These are phyloP conservation scores for Fundulus diaphanus DNA, from an alignment of 2,797 vertebrate species.

Conservation along the genomic window DNA sequence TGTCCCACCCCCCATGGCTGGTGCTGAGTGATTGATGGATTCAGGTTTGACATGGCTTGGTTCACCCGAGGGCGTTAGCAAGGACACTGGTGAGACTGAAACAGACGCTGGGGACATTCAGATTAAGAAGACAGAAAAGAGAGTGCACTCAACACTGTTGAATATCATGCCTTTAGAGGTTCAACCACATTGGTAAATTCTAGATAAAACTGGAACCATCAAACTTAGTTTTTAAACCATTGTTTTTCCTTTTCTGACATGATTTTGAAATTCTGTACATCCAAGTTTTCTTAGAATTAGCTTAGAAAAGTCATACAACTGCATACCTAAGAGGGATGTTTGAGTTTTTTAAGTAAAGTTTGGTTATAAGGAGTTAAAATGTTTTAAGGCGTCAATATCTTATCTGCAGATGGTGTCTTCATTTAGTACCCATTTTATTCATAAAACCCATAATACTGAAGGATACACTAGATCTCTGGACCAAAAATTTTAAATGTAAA, in stretches of 20 bases:
- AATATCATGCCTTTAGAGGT: constrained; percentile 32
- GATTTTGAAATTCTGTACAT: background rate
- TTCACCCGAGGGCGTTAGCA: constrained; percentile 70
- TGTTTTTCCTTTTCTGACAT: too few relatives aligned
- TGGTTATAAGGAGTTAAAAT: background rate
- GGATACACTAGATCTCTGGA: background rate
- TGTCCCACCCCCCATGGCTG: constrained; percentile 38
- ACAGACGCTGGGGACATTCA: constrained; percentile 57
- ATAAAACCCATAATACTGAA: background rate
- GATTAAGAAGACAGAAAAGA: constrained; percentile 42
- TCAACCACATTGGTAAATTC: background rate
- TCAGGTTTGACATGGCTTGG: constrained; percentile 73
- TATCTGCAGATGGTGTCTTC: background rate
- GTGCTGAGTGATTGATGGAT: constrained; percentile 77
- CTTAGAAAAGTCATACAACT: background rate
- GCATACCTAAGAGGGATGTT: background rate
- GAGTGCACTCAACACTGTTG: constrained; percentile 24
- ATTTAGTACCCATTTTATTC: background rate
- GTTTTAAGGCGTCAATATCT: background rate
- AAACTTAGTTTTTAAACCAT: background rate
- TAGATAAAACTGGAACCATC: constrained; percentile 9
- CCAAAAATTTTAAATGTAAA: background rate
- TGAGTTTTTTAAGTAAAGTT: background rate
- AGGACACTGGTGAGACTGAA: constrained; percentile 69
- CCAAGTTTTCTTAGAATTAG: background rate